Evolutionary conservation across 2,888 invertebrate species (phyloP).

Genomic region (Lepetodrilus schrolli): DNA sequence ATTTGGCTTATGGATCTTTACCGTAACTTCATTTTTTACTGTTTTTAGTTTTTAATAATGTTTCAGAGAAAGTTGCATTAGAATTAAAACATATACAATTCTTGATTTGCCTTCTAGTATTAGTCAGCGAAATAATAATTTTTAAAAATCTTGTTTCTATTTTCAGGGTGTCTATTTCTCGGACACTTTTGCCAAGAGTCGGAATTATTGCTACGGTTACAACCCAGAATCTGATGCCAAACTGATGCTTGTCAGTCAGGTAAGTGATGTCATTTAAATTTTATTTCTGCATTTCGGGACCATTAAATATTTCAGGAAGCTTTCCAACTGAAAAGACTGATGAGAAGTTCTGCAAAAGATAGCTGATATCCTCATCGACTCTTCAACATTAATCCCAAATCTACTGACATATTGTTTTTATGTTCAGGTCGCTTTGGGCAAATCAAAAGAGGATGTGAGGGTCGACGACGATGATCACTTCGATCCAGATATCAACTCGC

Average conservation of each 20-base stretch:
- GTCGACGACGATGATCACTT: slow-evolving; percentile 55
- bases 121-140: too few species aligned
- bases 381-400: not conserved
- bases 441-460: slow-evolving; percentile 52
- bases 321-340: too few species aligned
- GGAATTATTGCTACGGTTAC: slow-evolving; percentile 72
- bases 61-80: too few species aligned
- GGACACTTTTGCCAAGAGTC: slow-evolving; percentile 77
- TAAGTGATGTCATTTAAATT: slow-evolving; percentile 61
- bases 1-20: too few species aligned
- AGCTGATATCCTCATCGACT: too few species aligned
- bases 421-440: slow-evolving; percentile 71
- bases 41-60: too few species aligned
- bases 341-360: too few species aligned
- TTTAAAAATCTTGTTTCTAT: slow-evolving; percentile 35
- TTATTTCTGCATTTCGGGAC: too few species aligned
- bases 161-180: slow-evolving; percentile 77
- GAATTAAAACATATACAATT: too few species aligned
- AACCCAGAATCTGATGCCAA: slow-evolving; percentile 65
- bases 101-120: too few species aligned
- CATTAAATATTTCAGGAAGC: not conserved
- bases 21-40: too few species aligned
- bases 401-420: not conserved
- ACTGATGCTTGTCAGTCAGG: slow-evolving; percentile 77
- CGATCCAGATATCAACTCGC: slow-evolving; percentile 63